These are phyloP conservation scores for Madoqua kirkii DNA, from an alignment of 2,113 vertebrate species.

Conservation along the genomic window DNA sequence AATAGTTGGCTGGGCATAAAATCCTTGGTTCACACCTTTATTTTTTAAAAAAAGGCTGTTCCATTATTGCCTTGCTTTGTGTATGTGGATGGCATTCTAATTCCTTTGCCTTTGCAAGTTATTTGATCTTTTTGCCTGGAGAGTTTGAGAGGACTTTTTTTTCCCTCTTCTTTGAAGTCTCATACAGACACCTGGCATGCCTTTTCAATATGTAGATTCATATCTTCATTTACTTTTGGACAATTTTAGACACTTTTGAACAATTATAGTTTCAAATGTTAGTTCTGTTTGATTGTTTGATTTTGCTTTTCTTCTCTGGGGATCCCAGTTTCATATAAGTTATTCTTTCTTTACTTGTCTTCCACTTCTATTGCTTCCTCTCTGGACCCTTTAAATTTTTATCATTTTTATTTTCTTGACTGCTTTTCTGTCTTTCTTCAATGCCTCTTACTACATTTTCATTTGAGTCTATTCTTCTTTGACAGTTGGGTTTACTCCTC, in stretches of 20 bases:
- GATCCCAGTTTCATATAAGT: background rate
- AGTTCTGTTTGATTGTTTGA: background rate
- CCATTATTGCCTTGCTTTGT: background rate
- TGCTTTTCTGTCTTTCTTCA: background rate
- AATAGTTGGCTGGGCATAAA: background rate
- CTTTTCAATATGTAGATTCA: background rate
- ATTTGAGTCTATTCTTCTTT: background rate
- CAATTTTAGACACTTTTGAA: slow-evolving; percentile 14
- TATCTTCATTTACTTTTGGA: slow-evolving; percentile 29
- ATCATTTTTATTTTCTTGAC: background rate
- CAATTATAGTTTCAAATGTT: background rate
- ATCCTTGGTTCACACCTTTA: background rate
- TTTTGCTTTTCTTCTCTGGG: background rate
- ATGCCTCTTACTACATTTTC: background rate
- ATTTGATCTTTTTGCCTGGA: background rate
- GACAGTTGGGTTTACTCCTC: background rate
- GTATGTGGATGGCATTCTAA: background rate
- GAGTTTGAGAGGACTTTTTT: background rate
- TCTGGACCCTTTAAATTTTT: background rate
- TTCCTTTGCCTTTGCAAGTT: background rate
- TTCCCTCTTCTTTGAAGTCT: background rate
- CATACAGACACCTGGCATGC: background rate
- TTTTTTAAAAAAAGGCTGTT: background rate
- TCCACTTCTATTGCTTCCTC: background rate
- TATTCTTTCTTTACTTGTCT: background rate